A percentile compares a stretch with the other conserved stretches of the same genome.
Conservation (phyloP, 2,888 invertebrate species). For the Thera britannica region DNA sequence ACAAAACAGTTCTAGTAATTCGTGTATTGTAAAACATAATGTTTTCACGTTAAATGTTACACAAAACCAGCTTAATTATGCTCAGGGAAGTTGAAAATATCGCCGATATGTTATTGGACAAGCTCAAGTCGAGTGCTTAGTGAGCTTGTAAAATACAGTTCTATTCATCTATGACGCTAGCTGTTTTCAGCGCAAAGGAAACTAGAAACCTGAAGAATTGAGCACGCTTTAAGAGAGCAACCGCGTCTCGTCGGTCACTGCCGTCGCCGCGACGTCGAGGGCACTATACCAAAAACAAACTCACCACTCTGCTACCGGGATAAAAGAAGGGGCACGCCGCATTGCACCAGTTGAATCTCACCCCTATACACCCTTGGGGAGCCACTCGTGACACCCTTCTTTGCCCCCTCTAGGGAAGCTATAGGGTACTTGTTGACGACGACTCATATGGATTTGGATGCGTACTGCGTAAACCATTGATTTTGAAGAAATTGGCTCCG, state of each 20-base stretch:
- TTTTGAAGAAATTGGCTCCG: conserved; percentile 49
- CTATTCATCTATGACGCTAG: conserved; percentile 47
- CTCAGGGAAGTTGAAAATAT: too few species aligned
- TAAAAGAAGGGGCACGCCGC: conserved; percentile 73
- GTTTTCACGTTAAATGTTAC: too few species aligned
- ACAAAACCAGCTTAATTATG: too few species aligned
- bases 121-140: too few species aligned
- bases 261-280: conserved; percentile 28
- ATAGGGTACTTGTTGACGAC: conserved; percentile 74
- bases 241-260: neutral
- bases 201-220: conserved; percentile 58
- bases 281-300: conserved; percentile 64
- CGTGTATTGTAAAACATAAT: too few species aligned
- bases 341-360: conserved; percentile 84
- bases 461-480: conserved; percentile 56
- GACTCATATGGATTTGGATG: conserved; percentile 53
- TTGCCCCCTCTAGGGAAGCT: conserved; percentile 42
- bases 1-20: too few species aligned
- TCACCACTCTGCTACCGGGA: conserved; percentile 50
- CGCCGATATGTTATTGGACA: too few species aligned
- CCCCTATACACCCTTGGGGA: conserved; percentile 53
- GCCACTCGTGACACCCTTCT: conserved; percentile 41
- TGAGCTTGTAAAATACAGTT: too few species aligned
- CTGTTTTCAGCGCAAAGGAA: conserved; percentile 44
- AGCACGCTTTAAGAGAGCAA: conserved; percentile 16